Evolutionary conservation across 2,888 invertebrate species (phyloP).

Genomic region (Podotricha telesiphe): DNA sequence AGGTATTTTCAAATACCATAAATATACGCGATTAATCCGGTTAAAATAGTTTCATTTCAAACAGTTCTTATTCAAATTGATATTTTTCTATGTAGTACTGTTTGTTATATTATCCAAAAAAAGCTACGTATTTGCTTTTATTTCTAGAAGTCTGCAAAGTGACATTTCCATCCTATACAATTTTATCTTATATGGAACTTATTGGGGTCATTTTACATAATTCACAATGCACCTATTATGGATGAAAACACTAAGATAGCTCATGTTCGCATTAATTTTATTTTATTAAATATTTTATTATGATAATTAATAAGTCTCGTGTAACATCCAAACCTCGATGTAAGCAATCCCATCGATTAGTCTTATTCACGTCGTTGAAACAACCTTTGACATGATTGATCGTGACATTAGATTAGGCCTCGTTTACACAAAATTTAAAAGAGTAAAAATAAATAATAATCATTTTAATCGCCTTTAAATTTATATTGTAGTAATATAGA

Average conservation of each 20-base stretch:
- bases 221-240: background rate
- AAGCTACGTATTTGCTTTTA: too few species aligned
- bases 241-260: background rate
- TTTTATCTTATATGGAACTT: background rate
- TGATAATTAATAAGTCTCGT: background rate
- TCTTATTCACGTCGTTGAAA: slow-evolving; percentile 18
- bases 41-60: too few species aligned
- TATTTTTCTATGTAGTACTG: too few species aligned
- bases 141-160: background rate
- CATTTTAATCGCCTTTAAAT: too few species aligned
- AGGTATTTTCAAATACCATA: too few species aligned
- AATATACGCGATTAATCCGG: too few species aligned
- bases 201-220: background rate
- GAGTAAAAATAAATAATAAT: background rate
- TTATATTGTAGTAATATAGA: too few species aligned
- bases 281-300: background rate
- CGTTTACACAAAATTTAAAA: background rate
- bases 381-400: slow-evolving; percentile 17
- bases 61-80: too few species aligned
- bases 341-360: slow-evolving; percentile 9
- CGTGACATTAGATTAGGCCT: slow-evolving; percentile 5
- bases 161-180: background rate
- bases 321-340: background rate
- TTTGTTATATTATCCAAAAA: too few species aligned
- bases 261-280: background rate